Evolutionary conservation across 2,113 vertebrate genomes (phyloP), one percentile per base, ranked within the genome.

Genomic region (Oenanthe oenanthe): DNA sequence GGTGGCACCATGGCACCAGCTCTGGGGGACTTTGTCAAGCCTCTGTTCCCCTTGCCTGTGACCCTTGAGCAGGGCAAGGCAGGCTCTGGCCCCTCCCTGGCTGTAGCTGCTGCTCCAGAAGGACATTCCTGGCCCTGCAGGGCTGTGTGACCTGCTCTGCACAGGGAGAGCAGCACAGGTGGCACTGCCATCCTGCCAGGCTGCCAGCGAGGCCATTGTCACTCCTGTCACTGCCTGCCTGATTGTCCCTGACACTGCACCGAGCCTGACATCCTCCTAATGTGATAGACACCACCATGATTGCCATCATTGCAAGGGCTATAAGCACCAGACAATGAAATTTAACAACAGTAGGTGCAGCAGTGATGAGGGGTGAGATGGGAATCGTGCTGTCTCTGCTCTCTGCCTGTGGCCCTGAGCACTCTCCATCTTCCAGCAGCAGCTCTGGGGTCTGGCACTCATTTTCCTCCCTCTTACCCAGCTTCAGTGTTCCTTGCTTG

Each of bases 241-340:
- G 80, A 96, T 97, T 94, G 65, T 96, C 93, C 93, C 85, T 93
- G 95, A 92, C 62, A 9, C 84, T n/a, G 73, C 3, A 17, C 85
- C 4, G n/a, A 84, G 92, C 50, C 85, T 71, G 93, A 88, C 95
- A 93, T 92, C 77, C 93, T 93, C 83, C 91, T 95, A 47, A 65
- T 94, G 92, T 70, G 67, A 92, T 1, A 93, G 95, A 94, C 85
- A 87, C 94, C 40, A 51, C 5, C 1, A 76, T 94, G 89, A 96
- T 95, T 89, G 20, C 81, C 85, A 50, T 93, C 93, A 53, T 83
- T 88, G 90, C 81, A 51, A 95, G 93, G 85, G 45, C 82, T 92
- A 65, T 92, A 95, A 95, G 93, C 96, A 95, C 61, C 85, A 89
- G 96, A 92, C 36, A 58, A 93, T 94, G 93, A 95, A 91, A 94